phyloP scores from a whole-genome alignment of 2,797 vertebrate genomes.

The Epinephelus coioides region DNA sequence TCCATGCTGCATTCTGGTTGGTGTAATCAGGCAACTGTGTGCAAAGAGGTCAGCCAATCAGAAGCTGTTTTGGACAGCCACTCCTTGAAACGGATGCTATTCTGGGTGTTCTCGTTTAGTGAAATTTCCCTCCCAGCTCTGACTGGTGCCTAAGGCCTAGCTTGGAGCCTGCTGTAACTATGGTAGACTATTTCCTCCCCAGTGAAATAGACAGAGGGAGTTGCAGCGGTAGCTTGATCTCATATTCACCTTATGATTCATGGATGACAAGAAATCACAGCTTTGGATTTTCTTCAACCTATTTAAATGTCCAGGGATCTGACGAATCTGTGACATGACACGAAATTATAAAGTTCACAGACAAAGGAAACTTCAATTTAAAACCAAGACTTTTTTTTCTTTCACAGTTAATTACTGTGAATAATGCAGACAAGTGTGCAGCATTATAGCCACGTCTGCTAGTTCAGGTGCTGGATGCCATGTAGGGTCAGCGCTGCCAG shows the following conservation, averaged over 20 bases:
- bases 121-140: slow-evolving; percentile 63
- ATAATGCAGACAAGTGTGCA: background rate
- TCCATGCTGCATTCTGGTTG: slow-evolving; percentile 28
- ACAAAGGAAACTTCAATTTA: background rate
- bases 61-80: slow-evolving; percentile 52
- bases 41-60: slow-evolving; percentile 55
- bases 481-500: slow-evolving; percentile 60
- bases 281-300: slow-evolving; percentile 19
- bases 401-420: background rate
- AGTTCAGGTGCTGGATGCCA: slow-evolving; percentile 52
- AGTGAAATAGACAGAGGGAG: slow-evolving; percentile 51
- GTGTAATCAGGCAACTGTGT: slow-evolving; percentile 32
- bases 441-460: slow-evolving; percentile 23
- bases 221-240: slow-evolving; percentile 58
- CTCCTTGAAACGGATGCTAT: slow-evolving; percentile 53
- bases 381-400: background rate
- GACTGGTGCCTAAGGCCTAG: slow-evolving; percentile 63
- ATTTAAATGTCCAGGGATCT: slow-evolving; percentile 31
- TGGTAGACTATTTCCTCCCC: slow-evolving; percentile 55
- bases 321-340: background rate
- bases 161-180: slow-evolving; percentile 64
- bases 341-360: slow-evolving; percentile 8
- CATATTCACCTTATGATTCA: slow-evolving; percentile 58
- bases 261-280: slow-evolving; percentile 52
- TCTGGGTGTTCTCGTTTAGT: slow-evolving; percentile 53